These are phyloP conservation scores for Phaethornis superciliosus DNA, from an alignment of 2,113 vertebrate genomes.

Conservation along the genomic window DNA sequence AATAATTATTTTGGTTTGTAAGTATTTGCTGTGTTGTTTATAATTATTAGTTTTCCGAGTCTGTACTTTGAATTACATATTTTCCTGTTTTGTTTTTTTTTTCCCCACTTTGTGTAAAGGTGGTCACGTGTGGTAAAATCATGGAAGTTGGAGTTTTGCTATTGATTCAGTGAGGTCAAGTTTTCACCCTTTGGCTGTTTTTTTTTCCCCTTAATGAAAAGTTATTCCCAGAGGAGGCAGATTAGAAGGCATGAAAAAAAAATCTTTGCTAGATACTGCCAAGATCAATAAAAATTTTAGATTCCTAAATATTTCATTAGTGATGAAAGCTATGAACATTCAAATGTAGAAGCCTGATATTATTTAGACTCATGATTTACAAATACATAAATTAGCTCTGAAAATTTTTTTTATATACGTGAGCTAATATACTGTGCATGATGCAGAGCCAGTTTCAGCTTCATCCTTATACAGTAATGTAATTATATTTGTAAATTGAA, in stretches of 20 bases:
- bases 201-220: background rate
- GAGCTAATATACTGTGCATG: background rate
- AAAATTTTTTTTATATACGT: background rate
- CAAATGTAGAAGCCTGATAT: background rate
- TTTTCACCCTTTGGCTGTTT: background rate
- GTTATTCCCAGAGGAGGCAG: background rate
- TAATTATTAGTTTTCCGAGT: background rate
- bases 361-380: background rate
- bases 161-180: background rate
- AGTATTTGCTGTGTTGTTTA: background rate
- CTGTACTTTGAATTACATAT: background rate
- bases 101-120: background rate
- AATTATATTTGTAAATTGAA: background rate
- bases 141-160: background rate
- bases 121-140: background rate
- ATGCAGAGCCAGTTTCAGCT: background rate
- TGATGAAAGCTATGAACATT: background rate
- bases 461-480: background rate
- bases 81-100: background rate
- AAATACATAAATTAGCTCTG: background rate
- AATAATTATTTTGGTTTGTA: background rate
- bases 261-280: background rate
- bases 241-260: background rate
- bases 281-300: background rate
- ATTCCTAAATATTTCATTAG: background rate